Evolutionary conservation across 2,113 vertebrate species (phyloP), one percentile per base, ranked within the genome.

Genomic region (Numenius arquata): DNA sequence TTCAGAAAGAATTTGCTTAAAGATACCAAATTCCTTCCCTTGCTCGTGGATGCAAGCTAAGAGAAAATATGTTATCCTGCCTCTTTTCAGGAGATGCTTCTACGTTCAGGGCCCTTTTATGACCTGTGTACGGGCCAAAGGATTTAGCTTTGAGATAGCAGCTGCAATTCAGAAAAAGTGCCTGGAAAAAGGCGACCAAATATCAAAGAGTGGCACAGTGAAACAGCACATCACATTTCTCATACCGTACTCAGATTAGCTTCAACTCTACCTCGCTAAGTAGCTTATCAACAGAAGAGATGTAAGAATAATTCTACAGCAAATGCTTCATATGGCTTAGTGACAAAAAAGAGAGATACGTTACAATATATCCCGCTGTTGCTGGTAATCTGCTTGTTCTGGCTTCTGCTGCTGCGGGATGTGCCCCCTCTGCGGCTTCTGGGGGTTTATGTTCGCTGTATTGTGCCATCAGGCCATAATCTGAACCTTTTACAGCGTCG

Each of bases 231-330:
- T 67, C 48, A 11, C 71, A 5, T 41, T 89, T 62, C 56, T 84
- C 47, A 6, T 12, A 9, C 27, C 17, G 59, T 23, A 6, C 68
- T 50, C 70, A 87, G 95, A 83, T 96, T 67, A 94, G 77, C 65
- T 76, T 61, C 56, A 78, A n/a, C 76, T 85, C 95, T 12, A 38
- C 79, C 90, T 87, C 36, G 67, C 61, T 96, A 94, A 96, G 95
- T 82, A 95, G 89, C 93, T 97, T 94, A 94, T 94, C 71, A 43
- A 52, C 36, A 62, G 65, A 43, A 61, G 78, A 96, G 90, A 94
- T 74, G 62, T 59, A 76, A 84, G 89, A 77, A 72, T 87, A 92
- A 97, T 87, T 66, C 78, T 70, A 13, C 43, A 36, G 79, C 88
- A 78, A 79, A 79, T 43, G 65, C 88, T 87, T 91, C 83, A 2